Base-by-base conservation (phyloP, 2,888 invertebrate genomes). In the Mechanitis messenoides region DNA sequence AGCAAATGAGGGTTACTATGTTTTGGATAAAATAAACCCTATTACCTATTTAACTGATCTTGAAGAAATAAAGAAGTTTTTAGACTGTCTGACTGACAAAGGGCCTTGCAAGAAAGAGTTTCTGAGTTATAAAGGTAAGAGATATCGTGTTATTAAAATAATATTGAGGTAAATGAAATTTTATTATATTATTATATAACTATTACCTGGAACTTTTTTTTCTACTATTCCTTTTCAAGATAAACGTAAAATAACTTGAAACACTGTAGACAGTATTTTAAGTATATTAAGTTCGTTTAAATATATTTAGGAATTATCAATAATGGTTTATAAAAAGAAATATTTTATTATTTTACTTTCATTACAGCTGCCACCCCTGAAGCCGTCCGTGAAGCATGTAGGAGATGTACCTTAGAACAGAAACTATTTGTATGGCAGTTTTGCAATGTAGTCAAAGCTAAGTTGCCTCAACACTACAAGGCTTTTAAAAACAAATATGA, bases 401-500 rank as follows among this genome's bases (percentile, higher is more conserved):
- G 7, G 33, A 65, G 50, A 50, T 71, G 70, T 42, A 68, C 61
- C 31, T 6, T 59, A 1, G 58, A 46, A 11, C 70, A 71, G 45
- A 68, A 66, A 35, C 58, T 62, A 11, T 60, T 60, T 3, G 59
- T 60, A 42, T 58, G 60, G 35, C 38, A 56, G 11, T 68, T 68
- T 35, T 60, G 69, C 0, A 9, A 59, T 9, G 65, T 57, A 7
- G 4, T 95, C 69, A 92, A 92, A 64, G 79, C 84, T 55, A 88
- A 90, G 59, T 91, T 85, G 0, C 90, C 91, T 0, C 72, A 80
- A 9, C 87, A 90, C 42, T 91, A 87, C 78, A 73, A 76, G 38
- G 80, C 77, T 3, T 82, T 91, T 64, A 89, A 87, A 71, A 79
- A 81, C 60, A 91, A 91, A 61, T 92, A 83, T 73, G 94, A 94